Percentiles rank a stretch among this genome's conserved stretches.
Evolutionary conservation across 2,888 invertebrate genomes (phyloP).

Genomic region (Ichneumon xanthorius): DNA sequence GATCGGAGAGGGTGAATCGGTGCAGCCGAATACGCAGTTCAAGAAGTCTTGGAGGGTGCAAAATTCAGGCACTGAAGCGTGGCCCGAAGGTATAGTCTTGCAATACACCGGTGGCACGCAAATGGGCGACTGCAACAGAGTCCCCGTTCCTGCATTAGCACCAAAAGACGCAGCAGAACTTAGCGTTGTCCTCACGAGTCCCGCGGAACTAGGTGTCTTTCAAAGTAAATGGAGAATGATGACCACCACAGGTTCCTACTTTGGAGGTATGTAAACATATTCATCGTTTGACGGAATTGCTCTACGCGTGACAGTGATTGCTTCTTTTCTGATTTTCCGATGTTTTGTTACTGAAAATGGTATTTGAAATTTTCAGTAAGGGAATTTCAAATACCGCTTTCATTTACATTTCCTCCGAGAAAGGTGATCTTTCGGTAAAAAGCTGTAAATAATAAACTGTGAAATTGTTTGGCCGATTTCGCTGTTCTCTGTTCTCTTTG

Average conservation of each 20-base stretch:
- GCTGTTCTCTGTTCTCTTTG: neutral
- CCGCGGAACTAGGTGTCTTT: conserved; percentile 90
- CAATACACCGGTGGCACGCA: conserved; percentile 90
- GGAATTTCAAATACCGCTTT: too few relatives aligned
- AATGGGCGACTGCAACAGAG: conserved; percentile 87
- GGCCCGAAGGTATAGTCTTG: conserved; percentile 95
- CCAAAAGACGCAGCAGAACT: conserved; percentile 92
- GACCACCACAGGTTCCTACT: conserved; percentile 94
- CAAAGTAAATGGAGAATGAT: conserved; percentile 96
- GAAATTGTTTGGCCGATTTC: neutral
- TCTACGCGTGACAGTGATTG: too few relatives aligned
- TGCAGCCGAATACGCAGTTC: conserved; percentile 90
- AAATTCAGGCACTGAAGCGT: conserved; percentile 94
- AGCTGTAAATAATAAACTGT: neutral
- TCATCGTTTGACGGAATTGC: neutral
- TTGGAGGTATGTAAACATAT: conserved; percentile 91
- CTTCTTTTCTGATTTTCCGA: neutral
- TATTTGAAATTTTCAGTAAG: too few relatives aligned
- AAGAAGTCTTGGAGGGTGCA: conserved; percentile 95
- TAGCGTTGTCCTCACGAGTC: conserved; percentile 92
- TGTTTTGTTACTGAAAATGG: too few relatives aligned
- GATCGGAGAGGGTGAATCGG: conserved; percentile 91
- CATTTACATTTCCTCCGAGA: neutral
- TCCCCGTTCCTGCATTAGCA: conserved; percentile 89
- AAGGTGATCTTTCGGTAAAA: neutral